Evolutionary conservation across 2,888 invertebrate species (phyloP).

Genomic region (Didymodactylos carnosus): DNA sequence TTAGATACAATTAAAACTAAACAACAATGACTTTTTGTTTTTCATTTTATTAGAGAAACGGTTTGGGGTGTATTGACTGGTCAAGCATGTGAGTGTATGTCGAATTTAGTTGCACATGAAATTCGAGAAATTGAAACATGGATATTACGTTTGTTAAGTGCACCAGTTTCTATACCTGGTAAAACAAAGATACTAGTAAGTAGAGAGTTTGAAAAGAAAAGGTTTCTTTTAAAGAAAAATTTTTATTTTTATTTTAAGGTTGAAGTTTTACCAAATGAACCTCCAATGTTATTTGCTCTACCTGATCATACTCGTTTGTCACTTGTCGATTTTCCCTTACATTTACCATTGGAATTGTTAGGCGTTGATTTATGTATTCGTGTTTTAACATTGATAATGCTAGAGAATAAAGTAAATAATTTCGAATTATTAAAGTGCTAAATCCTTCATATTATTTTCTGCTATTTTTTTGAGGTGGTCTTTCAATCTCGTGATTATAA

Average conservation of each 20-base stretch:
- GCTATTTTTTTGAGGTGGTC: slow-evolving; percentile 47
- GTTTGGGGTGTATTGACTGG: slow-evolving; percentile 80
- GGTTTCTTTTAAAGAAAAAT: not conserved
- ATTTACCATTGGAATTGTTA: slow-evolving; percentile 81
- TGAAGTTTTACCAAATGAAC: slow-evolving; percentile 58
- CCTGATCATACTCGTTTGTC: slow-evolving; percentile 93
- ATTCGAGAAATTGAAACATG: slow-evolving; percentile 95
- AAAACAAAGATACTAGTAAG: slow-evolving; percentile 58
- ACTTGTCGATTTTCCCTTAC: slow-evolving; percentile 88
- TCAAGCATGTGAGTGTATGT: slow-evolving; percentile 31
- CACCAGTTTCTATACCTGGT: slow-evolving; percentile 91
- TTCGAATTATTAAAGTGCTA: not conserved
- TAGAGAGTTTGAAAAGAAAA: not conserved
- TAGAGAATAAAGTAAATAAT: slow-evolving; percentile 67
- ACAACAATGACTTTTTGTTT: not conserved
- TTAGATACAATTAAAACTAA: too few relatives aligned
- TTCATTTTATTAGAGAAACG: slow-evolving; percentile 62
- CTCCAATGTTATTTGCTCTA: slow-evolving; percentile 61
- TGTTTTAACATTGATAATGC: slow-evolving; percentile 76
- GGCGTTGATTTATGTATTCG: slow-evolving; percentile 92
- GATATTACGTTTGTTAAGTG: slow-evolving; percentile 80
- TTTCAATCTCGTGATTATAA: slow-evolving; percentile 97
- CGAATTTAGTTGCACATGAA: slow-evolving; percentile 62
- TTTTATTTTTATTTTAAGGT: slow-evolving; percentile 33
- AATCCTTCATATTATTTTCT: not conserved